Evolutionary conservation across 1,140 invertebrate species (phyloP).

Genomic region (Microvelia longipes): DNA sequence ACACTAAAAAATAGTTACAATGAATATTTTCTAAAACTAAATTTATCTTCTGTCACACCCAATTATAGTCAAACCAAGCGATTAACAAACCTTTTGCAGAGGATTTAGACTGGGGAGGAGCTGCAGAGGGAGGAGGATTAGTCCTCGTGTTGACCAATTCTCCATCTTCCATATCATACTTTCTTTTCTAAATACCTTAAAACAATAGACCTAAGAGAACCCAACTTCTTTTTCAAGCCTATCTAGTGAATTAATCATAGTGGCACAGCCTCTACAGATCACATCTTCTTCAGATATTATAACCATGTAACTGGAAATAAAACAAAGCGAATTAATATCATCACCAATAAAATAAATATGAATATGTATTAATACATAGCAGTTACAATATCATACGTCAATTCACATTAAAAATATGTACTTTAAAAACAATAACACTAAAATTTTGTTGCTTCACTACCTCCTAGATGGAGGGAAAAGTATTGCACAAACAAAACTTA

Average conservation of each 20-base stretch:
- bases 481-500: too few species aligned
- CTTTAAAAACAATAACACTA: too few species aligned
- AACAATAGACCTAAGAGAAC: constrained; percentile 23
- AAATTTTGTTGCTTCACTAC: too few species aligned
- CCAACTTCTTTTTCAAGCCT: constrained; percentile 28
- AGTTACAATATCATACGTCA: too few species aligned
- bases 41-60: too few species aligned
- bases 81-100: not conserved
- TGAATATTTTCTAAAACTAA: too few species aligned
- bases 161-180: constrained; percentile 29
- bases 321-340: not conserved
- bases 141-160: constrained; percentile 24
- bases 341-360: constrained; percentile 5
- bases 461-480: too few species aligned
- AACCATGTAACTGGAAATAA: constrained; percentile 30
- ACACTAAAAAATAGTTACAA: too few species aligned
- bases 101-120: constrained; percentile 12
- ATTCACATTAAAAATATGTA: too few species aligned
- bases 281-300: constrained; percentile 33
- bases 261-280: constrained; percentile 32
- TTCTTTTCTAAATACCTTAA: constrained; percentile 30
- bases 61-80: too few species aligned
- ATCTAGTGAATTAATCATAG: constrained; percentile 31
- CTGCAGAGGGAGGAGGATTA: constrained; percentile 20
- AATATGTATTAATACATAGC: too few species aligned